Conservation (phyloP, 1,140 invertebrate genomes). For the Elysia chlorotica region DNA sequence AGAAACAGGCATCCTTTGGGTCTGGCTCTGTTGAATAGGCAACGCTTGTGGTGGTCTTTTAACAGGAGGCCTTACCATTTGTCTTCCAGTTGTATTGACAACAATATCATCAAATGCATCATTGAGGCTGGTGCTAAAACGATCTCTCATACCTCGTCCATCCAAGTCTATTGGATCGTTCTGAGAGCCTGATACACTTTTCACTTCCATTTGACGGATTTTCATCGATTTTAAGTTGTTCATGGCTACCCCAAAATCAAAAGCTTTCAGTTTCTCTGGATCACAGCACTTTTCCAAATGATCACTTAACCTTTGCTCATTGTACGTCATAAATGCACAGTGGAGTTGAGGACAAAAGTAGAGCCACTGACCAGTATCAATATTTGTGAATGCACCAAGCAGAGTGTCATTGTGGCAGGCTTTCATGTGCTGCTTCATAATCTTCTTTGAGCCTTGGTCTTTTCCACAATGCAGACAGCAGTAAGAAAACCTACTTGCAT, state of each 20-base stretch:
- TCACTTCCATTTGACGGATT: constrained; percentile 13
- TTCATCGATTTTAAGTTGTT: constrained; percentile 20
- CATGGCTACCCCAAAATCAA: constrained; percentile 11
- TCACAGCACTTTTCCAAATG: constrained; percentile 12
- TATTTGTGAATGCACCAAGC: constrained; percentile 19
- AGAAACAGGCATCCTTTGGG: neutral
- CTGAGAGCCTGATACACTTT: neutral
- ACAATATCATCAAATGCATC: constrained; percentile 24
- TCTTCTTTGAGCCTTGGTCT: constrained; percentile 14
- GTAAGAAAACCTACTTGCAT: constrained; percentile 19
- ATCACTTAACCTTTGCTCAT: constrained; percentile 11
- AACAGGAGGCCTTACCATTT: neutral
- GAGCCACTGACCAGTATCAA: constrained; percentile 4
- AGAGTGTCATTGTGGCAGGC: constrained; percentile 11
- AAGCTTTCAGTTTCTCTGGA: constrained; percentile 2
- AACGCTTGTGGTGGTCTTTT: neutral
- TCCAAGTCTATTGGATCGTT: constrained; percentile 10
- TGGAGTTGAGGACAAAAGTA: constrained; percentile 17
- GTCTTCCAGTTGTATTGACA: constrained; percentile 10
- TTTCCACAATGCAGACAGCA: constrained; percentile 23
- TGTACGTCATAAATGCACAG: constrained; percentile 22
- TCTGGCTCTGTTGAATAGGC: neutral
- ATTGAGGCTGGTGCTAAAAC: constrained; percentile 16
- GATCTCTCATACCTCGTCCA: constrained; percentile 17
- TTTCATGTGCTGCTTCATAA: constrained; percentile 22